Base-by-base conservation (phyloP, 2,113 vertebrate genomes). In the Thalassarche chlororhynchos region DNA sequence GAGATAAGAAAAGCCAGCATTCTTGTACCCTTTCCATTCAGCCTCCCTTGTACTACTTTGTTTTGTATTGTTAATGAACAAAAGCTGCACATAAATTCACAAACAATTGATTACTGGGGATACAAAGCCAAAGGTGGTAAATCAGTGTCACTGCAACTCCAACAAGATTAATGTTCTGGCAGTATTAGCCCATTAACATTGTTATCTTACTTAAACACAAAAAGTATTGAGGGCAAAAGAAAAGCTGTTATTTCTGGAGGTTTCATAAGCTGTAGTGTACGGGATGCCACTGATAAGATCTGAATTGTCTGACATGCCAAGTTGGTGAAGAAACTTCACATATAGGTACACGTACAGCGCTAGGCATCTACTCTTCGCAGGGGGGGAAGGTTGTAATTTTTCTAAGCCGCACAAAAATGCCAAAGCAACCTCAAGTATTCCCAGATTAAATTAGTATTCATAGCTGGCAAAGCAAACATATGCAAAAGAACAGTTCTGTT, bases 171-270 rank as follows among this genome's bases (percentile, higher is more conserved):
- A 91, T 49, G 87, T 74, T 29, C 83, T 81, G 80, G 74, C 83
- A 95, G 84, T 78, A 94, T 62, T 91, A 84, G 95, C 72, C 96
- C 95, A 77, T 89, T 93, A 96, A 97, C 92, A 94, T 90, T 85
- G 77, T 96, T 72, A 90, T 84, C 96, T 66, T 49, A 93, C 78
- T 81, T 58, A 36, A 96, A 75, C 68, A 75, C 61, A 75, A 44
- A 1, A 62, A 79, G 66, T 10, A 58, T 4, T 23, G 60, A 72
- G 42, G 71, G n/a, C 14, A 36, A 51, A 88, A 84, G 79, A 51
- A 95, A 88, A 88, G 51, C 57, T 81, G 88, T 55, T 54, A 11
- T 69, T 90, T 84, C 84, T 94, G 70, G 76, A 87, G 71, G 72
- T 89, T 97, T 85, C 55, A 71, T 25, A 88, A 82, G 60, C 20